Evolutionary conservation across 2,113 vertebrate genomes (phyloP).

Genomic region (Colaptes auratus): DNA sequence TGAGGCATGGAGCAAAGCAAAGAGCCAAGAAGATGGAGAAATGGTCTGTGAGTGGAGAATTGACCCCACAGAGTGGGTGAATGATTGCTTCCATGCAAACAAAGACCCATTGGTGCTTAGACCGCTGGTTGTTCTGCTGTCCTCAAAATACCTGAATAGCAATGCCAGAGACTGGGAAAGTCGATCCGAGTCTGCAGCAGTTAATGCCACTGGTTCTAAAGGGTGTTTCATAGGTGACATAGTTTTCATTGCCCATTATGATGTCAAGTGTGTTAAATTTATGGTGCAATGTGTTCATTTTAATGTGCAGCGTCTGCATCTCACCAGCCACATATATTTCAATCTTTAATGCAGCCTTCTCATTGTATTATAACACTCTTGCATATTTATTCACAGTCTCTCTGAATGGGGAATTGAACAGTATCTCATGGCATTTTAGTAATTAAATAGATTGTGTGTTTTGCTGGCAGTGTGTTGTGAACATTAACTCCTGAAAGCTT

Average conservation of each 20-base stretch:
- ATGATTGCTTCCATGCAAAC: not conserved
- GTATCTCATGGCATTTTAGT: constrained; percentile 62
- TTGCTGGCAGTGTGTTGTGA: constrained; percentile 62
- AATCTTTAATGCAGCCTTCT: constrained; percentile 52
- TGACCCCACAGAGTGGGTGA: not conserved
- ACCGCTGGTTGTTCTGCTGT: not conserved
- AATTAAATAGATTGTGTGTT: constrained; percentile 70
- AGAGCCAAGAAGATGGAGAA: not conserved
- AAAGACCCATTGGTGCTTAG: not conserved
- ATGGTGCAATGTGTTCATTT: constrained; percentile 40
- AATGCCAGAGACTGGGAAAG: not conserved
- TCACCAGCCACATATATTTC: constrained; percentile 40
- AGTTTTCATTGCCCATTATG: constrained; percentile 28
- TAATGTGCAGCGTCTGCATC: constrained; percentile 43
- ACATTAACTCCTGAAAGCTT: constrained; percentile 65
- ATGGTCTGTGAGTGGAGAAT: not conserved
- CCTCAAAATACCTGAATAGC: not conserved
- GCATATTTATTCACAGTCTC: constrained; percentile 48
- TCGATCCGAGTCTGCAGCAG: not conserved
- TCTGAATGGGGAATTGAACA: constrained; percentile 24
- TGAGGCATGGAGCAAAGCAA: not conserved
- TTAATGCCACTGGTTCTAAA: not conserved
- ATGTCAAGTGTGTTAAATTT: constrained; percentile 50
- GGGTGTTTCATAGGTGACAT: constrained; percentile 25
- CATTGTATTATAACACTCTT: constrained; percentile 1